Evolutionary conservation across 2,888 invertebrate species (phyloP), one percentile per base, ranked within the genome.

Genomic region (Acanthosepion esculentum): DNA sequence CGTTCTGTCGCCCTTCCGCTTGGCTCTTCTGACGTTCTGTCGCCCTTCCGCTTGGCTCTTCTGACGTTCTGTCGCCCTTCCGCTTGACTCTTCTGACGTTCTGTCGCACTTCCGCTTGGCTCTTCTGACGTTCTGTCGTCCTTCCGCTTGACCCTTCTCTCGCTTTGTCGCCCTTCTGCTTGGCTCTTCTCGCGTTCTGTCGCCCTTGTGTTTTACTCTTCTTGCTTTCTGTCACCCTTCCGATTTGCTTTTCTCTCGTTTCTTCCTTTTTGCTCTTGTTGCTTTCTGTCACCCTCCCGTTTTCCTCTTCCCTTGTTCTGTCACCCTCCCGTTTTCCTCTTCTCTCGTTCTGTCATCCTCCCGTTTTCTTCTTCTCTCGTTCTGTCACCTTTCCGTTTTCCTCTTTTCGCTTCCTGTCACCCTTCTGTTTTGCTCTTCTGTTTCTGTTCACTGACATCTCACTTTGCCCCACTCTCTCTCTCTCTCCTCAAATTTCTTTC

Each of bases 41-140:
- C n/a, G 8, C 78, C 12, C 78, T 12, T 15, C 20, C n/a, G 8
- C n/a, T 78, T 10, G 23, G 15, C n/a, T n/a, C n/a, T 78, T 15
- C 10, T 78, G 10, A 8, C 78, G 29, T 8, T 78, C n/a, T 78
- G n/a, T 78, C n/a, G 8, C n/a, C 15, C n/a, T 15, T 12, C 15
- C n/a, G 10, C 1, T n/a, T n/a, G 12, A n/a, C n/a, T n/a, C n/a
- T n/a, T 20, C 12, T 12, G 0, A 12, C 18, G 3, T 33, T 15
- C 3, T 78, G 6, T n/a, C 10, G 0, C n/a, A 1, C 15, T 5
- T 15, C 10, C 12, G 2, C 0, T n/a, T 33, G 0, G 0, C 23
- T n/a, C n/a, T n/a, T 12, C 5, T 2, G 1, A 0, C 20, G 0
- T 0, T 5, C 10, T n/a, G 5, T n/a, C 10, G 1, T 5, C 10